Conservation (phyloP, 2,888 invertebrate genomes). For the Itoplectis maculator region DNA sequence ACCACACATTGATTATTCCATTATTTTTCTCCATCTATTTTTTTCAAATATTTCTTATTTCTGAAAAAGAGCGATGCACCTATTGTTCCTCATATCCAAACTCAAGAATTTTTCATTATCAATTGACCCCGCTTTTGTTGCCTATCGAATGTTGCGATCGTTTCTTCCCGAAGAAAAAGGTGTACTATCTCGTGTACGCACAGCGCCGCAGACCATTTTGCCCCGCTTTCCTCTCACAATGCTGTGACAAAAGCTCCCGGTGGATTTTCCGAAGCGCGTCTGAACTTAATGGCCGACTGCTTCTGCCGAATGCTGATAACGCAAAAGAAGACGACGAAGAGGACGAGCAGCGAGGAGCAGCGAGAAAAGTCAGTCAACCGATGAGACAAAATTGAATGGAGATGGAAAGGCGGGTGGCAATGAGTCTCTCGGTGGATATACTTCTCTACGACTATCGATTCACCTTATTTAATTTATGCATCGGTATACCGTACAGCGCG, state of each 20-base stretch:
- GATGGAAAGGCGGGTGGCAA: constrained; percentile 17
- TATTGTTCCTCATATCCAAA: too few relatives aligned
- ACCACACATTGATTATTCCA: too few relatives aligned
- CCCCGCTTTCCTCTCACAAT: background rate
- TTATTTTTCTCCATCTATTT: too few relatives aligned
- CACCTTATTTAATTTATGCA: constrained; percentile 21
- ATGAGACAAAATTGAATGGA: constrained; percentile 35
- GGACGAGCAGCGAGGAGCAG: background rate
- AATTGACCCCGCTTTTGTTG: too few relatives aligned
- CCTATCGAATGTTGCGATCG: background rate
- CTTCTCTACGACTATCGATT: constrained; percentile 13
- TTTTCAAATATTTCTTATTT: too few relatives aligned
- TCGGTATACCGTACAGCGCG: background rate
- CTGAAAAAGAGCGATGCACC: too few relatives aligned
- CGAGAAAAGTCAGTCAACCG: constrained; percentile 34
- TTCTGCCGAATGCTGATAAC: constrained; percentile 58
- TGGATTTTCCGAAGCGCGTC: constrained; percentile 19
- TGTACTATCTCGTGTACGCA: too few relatives aligned
- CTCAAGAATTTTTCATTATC: too few relatives aligned
- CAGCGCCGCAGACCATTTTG: background rate
- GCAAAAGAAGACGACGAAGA: constrained; percentile 17
- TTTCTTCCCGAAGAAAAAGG: background rate
- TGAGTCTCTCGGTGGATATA: background rate
- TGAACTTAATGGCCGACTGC: constrained; percentile 37
- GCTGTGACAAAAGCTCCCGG: constrained; percentile 25